phyloP scores from a whole-genome alignment of 2,113 vertebrate genomes.

The Myiopsitta monachus region DNA sequence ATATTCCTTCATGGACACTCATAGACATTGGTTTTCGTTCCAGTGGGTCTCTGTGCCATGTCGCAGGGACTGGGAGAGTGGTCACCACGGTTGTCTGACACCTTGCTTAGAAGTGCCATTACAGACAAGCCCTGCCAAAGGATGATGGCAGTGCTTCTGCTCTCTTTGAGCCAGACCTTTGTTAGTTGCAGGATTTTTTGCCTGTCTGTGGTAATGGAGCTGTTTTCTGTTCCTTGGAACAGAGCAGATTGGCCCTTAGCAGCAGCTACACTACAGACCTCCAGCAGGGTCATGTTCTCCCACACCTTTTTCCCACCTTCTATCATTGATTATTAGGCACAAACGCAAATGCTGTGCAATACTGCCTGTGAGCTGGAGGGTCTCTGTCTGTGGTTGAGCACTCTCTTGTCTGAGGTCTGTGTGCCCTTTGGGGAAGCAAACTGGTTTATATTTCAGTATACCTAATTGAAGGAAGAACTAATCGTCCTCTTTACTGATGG shows the following conservation, averaged over 20 bases:
- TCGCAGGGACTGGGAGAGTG: fast-evolving
- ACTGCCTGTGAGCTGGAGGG: fast-evolving
- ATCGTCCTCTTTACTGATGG: background rate
- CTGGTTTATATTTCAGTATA: background rate
- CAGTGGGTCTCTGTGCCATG: fast-evolving
- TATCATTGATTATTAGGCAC: background rate
- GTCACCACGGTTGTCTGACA: background rate
- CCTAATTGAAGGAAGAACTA: background rate
- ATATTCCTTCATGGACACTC: background rate
- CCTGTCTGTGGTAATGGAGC: background rate
- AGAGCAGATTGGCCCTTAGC: background rate
- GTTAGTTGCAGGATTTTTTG: background rate
- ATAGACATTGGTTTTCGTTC: background rate
- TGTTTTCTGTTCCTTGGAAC: background rate
- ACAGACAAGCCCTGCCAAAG: background rate
- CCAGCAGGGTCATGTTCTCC: background rate
- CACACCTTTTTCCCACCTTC: too few relatives aligned
- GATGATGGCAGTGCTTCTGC: fast-evolving
- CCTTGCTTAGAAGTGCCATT: background rate
- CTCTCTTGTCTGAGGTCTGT: background rate
- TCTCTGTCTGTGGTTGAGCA: background rate
- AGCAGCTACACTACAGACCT: fast-evolving
- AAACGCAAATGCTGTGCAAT: background rate
- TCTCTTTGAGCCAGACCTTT: background rate
- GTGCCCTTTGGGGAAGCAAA: background rate